These are phyloP conservation scores for Elegia similella DNA, from an alignment of 2,888 invertebrate species.

Conservation along the genomic window DNA sequence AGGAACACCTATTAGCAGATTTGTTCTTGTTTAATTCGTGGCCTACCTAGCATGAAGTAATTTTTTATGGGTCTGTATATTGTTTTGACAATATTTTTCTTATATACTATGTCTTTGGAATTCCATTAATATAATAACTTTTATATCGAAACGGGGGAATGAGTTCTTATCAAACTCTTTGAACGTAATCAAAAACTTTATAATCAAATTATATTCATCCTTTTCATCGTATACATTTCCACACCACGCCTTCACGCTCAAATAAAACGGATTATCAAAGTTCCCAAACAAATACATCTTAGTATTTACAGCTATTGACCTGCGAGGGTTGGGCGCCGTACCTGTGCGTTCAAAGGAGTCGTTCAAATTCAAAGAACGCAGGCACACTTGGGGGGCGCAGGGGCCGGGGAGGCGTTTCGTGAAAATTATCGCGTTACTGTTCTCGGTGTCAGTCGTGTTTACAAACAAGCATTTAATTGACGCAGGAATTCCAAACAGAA, in stretches of 20 bases:
- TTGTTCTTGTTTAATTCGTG: too few species aligned
- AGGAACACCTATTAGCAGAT: constrained; percentile 7
- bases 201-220: background rate
- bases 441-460: constrained; percentile 59
- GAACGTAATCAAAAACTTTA: background rate
- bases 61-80: too few species aligned
- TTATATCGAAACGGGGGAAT: too few species aligned
- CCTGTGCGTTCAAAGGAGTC: constrained; percentile 44
- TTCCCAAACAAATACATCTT: constrained; percentile 8
- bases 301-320: constrained; percentile 32
- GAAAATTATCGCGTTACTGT: constrained; percentile 56
- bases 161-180: too few species aligned
- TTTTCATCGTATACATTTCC: background rate
- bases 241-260: constrained; percentile 4
- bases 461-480: constrained; percentile 74
- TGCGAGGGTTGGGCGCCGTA: constrained; percentile 33
- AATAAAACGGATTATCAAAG: constrained; percentile 17
- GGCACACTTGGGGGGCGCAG: constrained; percentile 22
- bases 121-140: too few species aligned
- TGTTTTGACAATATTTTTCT: too few species aligned
- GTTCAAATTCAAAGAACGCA: constrained; percentile 45
- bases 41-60: too few species aligned
- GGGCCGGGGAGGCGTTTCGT: constrained; percentile 53
- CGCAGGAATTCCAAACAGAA: constrained; percentile 71
- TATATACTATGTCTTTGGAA: too few species aligned